These are phyloP conservation scores for Poeciliopsis gracilis DNA, from an alignment of 2,797 vertebrate genomes.

Conservation along the genomic window DNA sequence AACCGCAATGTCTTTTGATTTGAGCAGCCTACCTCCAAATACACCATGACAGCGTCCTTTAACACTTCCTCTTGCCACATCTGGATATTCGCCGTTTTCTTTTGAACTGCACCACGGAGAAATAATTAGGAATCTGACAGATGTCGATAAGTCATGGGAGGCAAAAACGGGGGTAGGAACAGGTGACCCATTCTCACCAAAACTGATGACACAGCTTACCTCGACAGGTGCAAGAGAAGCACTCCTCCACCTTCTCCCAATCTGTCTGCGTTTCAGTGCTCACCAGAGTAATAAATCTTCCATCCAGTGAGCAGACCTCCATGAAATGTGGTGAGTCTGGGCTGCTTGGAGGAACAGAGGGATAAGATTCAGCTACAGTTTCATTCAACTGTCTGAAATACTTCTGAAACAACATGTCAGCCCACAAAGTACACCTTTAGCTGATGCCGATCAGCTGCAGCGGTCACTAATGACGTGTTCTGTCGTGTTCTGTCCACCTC, in stretches of 20 bases:
- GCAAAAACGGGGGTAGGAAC: slow-evolving; percentile 48
- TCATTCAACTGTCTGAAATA: not conserved
- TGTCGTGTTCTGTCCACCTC: not conserved
- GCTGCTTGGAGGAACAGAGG: slow-evolving; percentile 17
- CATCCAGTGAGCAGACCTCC: slow-evolving; percentile 39
- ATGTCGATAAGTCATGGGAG: slow-evolving; percentile 65
- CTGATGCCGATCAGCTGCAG: not conserved
- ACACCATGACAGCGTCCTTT: slow-evolving; percentile 17
- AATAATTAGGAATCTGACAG: slow-evolving; percentile 74
- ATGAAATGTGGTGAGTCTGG: slow-evolving; percentile 45
- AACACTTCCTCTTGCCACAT: slow-evolving; percentile 41
- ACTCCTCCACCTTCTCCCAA: slow-evolving; percentile 70
- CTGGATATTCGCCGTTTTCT: slow-evolving; percentile 47
- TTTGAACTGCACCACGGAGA: slow-evolving; percentile 64
- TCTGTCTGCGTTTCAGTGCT: slow-evolving; percentile 67
- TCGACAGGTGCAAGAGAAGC: slow-evolving; percentile 70
- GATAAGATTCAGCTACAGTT: not conserved
- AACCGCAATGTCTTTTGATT: slow-evolving; percentile 3
- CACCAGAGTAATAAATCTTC: slow-evolving; percentile 67
- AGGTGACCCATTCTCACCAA: slow-evolving; percentile 63
- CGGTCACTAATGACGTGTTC: not conserved
- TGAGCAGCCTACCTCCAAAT: slow-evolving; percentile 31
- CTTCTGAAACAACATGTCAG: not conserved
- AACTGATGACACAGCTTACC: slow-evolving; percentile 70
- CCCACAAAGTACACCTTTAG: not conserved